Conservation (phyloP, 2,888 invertebrate genomes). For the Pegoplata infirma region DNA sequence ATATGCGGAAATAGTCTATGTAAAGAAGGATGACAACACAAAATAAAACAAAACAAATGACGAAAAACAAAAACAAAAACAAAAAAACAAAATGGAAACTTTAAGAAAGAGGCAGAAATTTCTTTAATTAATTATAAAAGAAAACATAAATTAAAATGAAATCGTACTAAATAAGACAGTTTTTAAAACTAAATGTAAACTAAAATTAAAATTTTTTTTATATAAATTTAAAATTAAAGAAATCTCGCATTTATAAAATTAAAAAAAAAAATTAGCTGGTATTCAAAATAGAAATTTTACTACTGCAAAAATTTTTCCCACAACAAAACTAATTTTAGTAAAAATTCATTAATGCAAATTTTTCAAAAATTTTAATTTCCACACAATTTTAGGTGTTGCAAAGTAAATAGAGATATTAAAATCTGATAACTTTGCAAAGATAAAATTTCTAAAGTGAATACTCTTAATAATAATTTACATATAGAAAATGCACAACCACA, state of each 20-base stretch:
- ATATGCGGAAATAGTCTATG: conserved; percentile 90
- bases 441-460: too few species aligned
- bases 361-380: too few species aligned
- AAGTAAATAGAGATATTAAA: too few species aligned
- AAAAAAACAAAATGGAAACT: conserved; percentile 2
- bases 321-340: too few species aligned
- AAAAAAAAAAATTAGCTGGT: too few species aligned
- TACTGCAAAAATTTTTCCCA: too few species aligned
- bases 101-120: too few species aligned
- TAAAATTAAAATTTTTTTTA: conserved; percentile 7
- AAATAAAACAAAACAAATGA: conserved; percentile 25
- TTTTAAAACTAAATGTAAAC: conserved; percentile 60
- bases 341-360: too few species aligned
- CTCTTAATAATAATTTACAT: neutral
- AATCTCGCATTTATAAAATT: conserved; percentile 51
- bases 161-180: conserved; percentile 38
- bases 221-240: conserved; percentile 2
- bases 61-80: conserved; percentile 1
- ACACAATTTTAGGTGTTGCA: too few species aligned
- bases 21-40: conserved; percentile 70
- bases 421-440: too few species aligned
- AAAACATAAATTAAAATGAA: conserved; percentile 17
- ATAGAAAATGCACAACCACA: conserved; percentile 25
- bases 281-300: too few species aligned
- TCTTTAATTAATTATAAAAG: neutral